Conservation (phyloP, 2,888 invertebrate genomes). For the Muschampia plurimacula region DNA sequence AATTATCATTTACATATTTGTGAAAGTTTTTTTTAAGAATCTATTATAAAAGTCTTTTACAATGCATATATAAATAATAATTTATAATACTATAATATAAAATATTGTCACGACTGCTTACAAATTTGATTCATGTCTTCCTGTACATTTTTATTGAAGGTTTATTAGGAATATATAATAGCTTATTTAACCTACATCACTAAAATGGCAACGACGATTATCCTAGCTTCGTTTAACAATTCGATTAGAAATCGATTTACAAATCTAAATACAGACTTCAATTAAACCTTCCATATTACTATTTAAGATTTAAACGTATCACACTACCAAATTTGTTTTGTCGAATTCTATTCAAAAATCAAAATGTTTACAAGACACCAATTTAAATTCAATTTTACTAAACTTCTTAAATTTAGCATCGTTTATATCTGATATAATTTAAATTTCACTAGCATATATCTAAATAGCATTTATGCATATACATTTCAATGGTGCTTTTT, state of each 20-base stretch:
- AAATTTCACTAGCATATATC: no score
- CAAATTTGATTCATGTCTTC: conserved; percentile 19
- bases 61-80: no score
- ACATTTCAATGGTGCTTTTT: neutral
- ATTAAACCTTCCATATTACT: conserved; percentile 17
- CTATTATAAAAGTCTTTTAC: no score
- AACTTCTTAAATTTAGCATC: no score
- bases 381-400: no score
- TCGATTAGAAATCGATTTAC: conserved; percentile 53
- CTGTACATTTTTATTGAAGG: conserved; percentile 24
- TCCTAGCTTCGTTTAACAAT: conserved; percentile 54
- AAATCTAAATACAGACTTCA: conserved; percentile 41
- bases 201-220: conserved; percentile 70
- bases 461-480: neutral
- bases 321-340: neutral
- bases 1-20: no score
- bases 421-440: no score
- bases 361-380: neutral
- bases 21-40: neutral
- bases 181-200: conserved; percentile 59
- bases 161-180: conserved; percentile 38
- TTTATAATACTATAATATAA: neutral
- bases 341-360: neutral
- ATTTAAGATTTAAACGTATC: conserved; percentile 5
- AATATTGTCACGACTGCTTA: conserved; percentile 1